Conservation (phyloP, 2,113 vertebrate species). For the Myotis yumanensis region DNA sequence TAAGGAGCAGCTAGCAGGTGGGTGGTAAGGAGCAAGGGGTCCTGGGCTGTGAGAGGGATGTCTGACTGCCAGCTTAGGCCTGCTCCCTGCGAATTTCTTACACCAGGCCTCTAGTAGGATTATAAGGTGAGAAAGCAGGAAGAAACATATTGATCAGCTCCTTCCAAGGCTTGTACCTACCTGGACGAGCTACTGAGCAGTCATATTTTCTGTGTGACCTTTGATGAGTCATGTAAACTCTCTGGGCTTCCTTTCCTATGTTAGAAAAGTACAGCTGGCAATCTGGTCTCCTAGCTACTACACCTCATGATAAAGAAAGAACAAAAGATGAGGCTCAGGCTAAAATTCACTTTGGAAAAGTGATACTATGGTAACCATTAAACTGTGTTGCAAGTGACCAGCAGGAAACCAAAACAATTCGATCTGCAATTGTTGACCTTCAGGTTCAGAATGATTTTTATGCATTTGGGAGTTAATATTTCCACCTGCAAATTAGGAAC, state of each 20-base stretch:
- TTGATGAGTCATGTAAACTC: slow-evolving; percentile 28
- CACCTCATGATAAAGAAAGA: not conserved
- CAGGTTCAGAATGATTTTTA: slow-evolving; percentile 63
- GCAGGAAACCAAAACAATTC: slow-evolving; percentile 49
- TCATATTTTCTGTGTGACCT: slow-evolving; percentile 5
- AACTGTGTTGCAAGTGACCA: slow-evolving; percentile 50
- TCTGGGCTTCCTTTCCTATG: not conserved
- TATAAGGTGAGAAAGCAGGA: not conserved
- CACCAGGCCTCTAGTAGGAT: not conserved
- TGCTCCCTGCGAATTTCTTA: too few relatives aligned
- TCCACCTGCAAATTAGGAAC: slow-evolving; percentile 71
- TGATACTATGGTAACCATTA: slow-evolving; percentile 32
- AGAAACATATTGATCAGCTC: not conserved
- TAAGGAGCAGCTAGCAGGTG: too few relatives aligned
- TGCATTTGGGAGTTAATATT: slow-evolving; percentile 62
- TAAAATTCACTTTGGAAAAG: slow-evolving; percentile 38
- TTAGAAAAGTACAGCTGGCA: not conserved
- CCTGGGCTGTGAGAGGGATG: too few relatives aligned
- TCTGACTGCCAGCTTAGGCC: too few relatives aligned
- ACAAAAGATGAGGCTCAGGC: not conserved
- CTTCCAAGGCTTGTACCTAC: not conserved
- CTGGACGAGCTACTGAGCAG: not conserved
- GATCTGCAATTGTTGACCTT: slow-evolving; percentile 61
- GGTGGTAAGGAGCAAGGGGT: too few relatives aligned
- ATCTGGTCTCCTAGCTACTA: not conserved